Evolutionary conservation across 2,888 invertebrate species (phyloP), one percentile per base, ranked within the genome.

Genomic region (Glomeris marginata): DNA sequence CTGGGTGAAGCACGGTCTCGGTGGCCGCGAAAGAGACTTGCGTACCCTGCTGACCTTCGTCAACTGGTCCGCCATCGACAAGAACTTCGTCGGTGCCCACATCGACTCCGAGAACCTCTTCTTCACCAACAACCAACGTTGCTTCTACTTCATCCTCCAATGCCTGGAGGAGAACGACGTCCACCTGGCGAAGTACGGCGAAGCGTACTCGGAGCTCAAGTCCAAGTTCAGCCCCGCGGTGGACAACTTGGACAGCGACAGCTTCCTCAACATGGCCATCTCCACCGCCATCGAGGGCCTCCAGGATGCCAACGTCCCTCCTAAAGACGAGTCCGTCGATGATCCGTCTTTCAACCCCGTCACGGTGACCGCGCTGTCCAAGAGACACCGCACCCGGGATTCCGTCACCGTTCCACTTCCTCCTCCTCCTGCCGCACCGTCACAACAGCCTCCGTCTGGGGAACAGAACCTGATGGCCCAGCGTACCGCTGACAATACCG

Each of bases 41-140:
- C 70, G 72, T 47, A 67, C 70, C 46, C 62, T 78, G 20, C 64
- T 78, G 45, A 66, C 64, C 33, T 69, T 69, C 57, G 65, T 74
- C 48, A 68, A 69, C 51, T 72, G 73, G 67, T 65, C 64, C 49
- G 63, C 64, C 52, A 60, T 72, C 53, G 71, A 72, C 58, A 68
- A 69, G n/a, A 63, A 64, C 46, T 66, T 69, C 54, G 69, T 73
- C 53, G 69, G 69, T 43, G 72, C 73, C 56, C 74, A 76, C 56
- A 66, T 77, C 51, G 74, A 77, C 56, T 71, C 62, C 28, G 74
- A 75, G 54, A 69, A 72, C 40, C 64, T 78, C 46, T 28, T 28
- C 28, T 76, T 75, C 61, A 68, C 68, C 16, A 71, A 72, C 49
- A 76, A 75, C 58, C 75, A 75, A 58, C 63, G 72, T 41, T 74